Evolutionary conservation across 2,888 invertebrate genomes (phyloP).

Genomic region (Polyommatus icarus): DNA sequence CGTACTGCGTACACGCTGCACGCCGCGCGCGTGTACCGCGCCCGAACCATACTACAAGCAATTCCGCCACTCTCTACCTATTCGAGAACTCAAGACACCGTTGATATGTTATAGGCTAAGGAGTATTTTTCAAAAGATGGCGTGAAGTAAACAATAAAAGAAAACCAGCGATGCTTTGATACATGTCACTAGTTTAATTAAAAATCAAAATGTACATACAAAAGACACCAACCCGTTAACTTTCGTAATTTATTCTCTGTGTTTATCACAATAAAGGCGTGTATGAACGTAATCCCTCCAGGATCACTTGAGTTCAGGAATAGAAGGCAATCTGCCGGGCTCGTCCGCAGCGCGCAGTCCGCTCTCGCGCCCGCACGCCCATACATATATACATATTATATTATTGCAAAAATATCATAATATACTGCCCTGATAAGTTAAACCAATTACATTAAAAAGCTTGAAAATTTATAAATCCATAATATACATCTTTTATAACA

Average conservation of each 20-base stretch:
- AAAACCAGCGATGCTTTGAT: constrained; percentile 22
- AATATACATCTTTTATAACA: constrained; percentile 65
- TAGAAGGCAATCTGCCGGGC: constrained; percentile 21
- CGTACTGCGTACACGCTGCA: constrained; percentile 22
- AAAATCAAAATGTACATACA: constrained; percentile 26
- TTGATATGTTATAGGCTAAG: constrained; percentile 8
- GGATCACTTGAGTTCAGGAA: constrained; percentile 33
- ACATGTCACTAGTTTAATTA: constrained; percentile 22
- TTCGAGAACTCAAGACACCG: constrained; percentile 33
- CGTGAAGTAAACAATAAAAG: background rate
- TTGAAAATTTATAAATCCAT: constrained; percentile 72
- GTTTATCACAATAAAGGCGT: constrained; percentile 25
- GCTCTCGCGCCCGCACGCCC: constrained; percentile 26
- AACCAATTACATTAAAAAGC: constrained; percentile 73
- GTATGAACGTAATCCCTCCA: constrained; percentile 12
- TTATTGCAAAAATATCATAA: constrained; percentile 49
- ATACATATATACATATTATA: constrained; percentile 28
- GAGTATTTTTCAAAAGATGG: constrained; percentile 4
- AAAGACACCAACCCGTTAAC: constrained; percentile 24
- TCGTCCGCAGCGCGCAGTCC: background rate
- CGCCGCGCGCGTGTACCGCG: constrained; percentile 40
- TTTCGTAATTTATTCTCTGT: constrained; percentile 26
- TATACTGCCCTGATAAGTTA: constrained; percentile 63
- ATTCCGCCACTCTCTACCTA: constrained; percentile 29
- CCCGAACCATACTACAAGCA: constrained; percentile 45